A percentile compares a stretch with the other conserved stretches of the same genome.
phyloP scores from a whole-genome alignment of 2,888 invertebrate species.

The Gerris lacustris region DNA sequence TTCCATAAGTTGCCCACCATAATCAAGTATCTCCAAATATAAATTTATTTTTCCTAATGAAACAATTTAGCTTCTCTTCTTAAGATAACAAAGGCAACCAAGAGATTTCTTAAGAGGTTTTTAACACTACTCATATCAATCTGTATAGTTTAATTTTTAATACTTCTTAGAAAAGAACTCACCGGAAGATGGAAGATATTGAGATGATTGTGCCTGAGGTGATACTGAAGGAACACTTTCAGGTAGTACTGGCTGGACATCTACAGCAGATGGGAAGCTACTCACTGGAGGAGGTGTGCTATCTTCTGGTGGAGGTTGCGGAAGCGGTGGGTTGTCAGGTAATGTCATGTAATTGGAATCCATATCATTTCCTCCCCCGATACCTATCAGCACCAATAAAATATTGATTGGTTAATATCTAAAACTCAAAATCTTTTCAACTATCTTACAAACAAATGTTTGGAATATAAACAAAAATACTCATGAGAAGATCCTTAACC shows the following conservation, averaged over 20 bases:
- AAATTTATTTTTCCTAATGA: too few species aligned
- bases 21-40: too few species aligned
- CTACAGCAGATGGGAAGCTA: not conserved
- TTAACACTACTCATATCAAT: not conserved
- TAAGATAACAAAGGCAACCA: too few species aligned
- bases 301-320: not conserved
- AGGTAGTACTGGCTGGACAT: not conserved
- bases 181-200: not conserved
- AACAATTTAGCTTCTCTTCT: too few species aligned
- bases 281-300: not conserved
- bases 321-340: not conserved
- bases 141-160: not conserved
- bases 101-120: too few species aligned
- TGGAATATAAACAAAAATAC: not conserved
- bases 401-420: too few species aligned
- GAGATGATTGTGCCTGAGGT: not conserved
- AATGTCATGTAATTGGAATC: not conserved
- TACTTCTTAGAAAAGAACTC: constrained; percentile 7
- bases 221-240: not conserved
- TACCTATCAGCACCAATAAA: not conserved
- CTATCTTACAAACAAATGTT: too few species aligned
- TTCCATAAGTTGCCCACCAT: too few species aligned
- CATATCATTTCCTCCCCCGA: not conserved
- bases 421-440: too few species aligned
- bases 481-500: too few species aligned